Conservation (phyloP, 2,797 vertebrate genomes). For the Falco novaeseelandiae region DNA sequence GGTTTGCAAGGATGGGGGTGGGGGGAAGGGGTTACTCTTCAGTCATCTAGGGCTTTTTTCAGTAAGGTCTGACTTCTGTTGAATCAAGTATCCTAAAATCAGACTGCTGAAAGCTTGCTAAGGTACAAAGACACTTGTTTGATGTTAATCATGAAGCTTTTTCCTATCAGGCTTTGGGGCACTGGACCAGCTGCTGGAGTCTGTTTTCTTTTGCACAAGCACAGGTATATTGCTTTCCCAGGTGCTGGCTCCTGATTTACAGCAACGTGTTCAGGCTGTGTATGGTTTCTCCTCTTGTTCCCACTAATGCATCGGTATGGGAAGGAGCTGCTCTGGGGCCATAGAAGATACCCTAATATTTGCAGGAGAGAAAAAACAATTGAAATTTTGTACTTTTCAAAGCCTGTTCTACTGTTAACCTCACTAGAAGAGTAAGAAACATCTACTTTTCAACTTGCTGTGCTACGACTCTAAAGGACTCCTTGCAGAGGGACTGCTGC, state of each 20-base stretch:
- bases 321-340: not conserved
- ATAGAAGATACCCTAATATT: not conserved
- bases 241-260: not conserved
- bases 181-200: not conserved
- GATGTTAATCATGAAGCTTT: not conserved
- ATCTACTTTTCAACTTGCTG: not conserved
- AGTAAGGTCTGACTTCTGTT: not conserved
- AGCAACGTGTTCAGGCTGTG: accelerated
- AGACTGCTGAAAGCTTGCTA: not conserved
- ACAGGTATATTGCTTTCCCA: not conserved
- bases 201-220: not conserved
- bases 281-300: not conserved
- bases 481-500: not conserved
- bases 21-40: not conserved
- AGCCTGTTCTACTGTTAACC: not conserved
- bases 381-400: not conserved
- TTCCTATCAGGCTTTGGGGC: not conserved
- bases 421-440: not conserved
- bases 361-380: not conserved
- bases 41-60: accelerated
- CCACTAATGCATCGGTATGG: accelerated
- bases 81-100: not conserved
- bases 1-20: too few species aligned
- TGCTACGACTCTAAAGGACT: not conserved
- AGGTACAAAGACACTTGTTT: not conserved